A percentile compares a stretch with the other conserved stretches of the same genome.
Conservation (phyloP, 2,113 vertebrate species). For the Callaeas wilsoni region DNA sequence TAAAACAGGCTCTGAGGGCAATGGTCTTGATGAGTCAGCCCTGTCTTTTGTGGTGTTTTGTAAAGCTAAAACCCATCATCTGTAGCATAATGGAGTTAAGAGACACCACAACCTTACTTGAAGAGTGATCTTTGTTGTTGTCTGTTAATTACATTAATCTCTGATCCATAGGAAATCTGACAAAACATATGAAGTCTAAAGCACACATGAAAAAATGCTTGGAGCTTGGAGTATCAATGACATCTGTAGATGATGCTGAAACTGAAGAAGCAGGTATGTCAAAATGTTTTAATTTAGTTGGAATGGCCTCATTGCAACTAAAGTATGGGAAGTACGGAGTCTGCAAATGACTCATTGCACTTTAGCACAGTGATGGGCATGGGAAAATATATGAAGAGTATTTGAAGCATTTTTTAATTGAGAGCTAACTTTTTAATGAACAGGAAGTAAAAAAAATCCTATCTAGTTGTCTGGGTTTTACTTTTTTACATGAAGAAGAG, state of each 20-base stretch:
- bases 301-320: background rate
- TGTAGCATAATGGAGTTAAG: background rate
- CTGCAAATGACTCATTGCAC: conserved; percentile 33
- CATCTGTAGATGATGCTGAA: conserved; percentile 90
- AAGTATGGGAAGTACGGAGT: background rate
- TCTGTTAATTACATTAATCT: conserved; percentile 14
- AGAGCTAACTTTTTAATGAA: conserved; percentile 16
- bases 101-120: background rate
- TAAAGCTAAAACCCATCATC: background rate
- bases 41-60: background rate
- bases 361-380: background rate
- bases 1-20: background rate
- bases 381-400: background rate
- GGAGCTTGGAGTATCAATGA: conserved; percentile 95
- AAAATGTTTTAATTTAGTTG: conserved; percentile 14
- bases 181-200: conserved; percentile 99
- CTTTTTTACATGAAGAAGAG: background rate
- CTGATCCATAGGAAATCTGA: conserved; percentile 87
- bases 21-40: background rate
- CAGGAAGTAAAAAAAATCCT: background rate
- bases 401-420: conserved; percentile 17
- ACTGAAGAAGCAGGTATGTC: conserved; percentile 88
- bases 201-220: conserved; percentile 99
- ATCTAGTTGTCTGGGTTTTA: background rate
- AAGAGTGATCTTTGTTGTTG: background rate